Conservation (phyloP, 2,797 vertebrate genomes). For the Anguilla pacifica region DNA sequence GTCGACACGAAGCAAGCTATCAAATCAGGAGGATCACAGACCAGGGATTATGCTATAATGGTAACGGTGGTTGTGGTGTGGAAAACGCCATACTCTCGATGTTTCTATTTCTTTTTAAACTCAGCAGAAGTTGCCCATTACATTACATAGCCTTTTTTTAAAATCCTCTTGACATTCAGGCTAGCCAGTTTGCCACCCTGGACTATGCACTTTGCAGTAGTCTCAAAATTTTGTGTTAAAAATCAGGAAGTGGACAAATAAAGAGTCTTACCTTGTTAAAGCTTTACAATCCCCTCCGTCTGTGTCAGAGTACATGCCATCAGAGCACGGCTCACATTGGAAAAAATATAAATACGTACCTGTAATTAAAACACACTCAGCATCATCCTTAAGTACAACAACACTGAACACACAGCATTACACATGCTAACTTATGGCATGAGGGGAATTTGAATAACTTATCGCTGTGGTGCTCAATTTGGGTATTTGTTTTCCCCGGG, state of each 20-base stretch:
- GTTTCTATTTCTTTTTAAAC: not conserved
- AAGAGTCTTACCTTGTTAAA: conserved; percentile 60
- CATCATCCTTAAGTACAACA: not conserved
- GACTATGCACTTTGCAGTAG: not conserved
- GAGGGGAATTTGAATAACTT: not conserved
- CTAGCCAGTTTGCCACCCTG: not conserved
- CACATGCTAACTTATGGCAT: not conserved
- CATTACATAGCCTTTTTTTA: not conserved
- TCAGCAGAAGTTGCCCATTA: not conserved
- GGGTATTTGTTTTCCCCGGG: not conserved
- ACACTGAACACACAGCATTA: not conserved
- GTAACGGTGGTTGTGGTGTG: not conserved
- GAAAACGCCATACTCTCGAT: not conserved
- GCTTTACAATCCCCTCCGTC: conserved; percentile 53
- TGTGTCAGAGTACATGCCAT: conserved; percentile 54
- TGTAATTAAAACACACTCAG: not conserved
- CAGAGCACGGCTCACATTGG: conserved; percentile 53
- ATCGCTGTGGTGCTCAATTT: not conserved
- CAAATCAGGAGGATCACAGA: not conserved
- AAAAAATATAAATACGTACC: conserved; percentile 31
- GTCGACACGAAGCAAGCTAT: not conserved
- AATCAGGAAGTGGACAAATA: not conserved
- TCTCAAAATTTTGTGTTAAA: not conserved
- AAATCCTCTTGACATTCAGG: not conserved
- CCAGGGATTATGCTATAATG: not conserved